Evolutionary conservation across 2,113 vertebrate genomes (phyloP), one percentile per base, ranked within the genome.

Genomic region (Cygnus buccinator): DNA sequence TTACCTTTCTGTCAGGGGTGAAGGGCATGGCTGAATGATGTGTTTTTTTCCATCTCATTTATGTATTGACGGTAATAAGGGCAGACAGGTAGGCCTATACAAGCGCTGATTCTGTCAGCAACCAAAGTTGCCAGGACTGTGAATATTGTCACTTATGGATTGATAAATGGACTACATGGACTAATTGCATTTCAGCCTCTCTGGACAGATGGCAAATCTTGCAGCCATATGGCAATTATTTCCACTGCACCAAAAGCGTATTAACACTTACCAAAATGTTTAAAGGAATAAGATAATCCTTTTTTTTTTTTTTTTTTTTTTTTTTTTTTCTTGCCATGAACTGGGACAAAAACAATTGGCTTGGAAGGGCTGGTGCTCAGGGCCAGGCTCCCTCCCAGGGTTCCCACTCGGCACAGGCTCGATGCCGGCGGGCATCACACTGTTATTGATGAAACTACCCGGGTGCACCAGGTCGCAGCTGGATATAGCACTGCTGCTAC

Each of bases 201-300:
- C 88, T 59, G 87, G 82, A 89, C 95, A 97, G 97, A 96, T 97
- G 95, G 96, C 74, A 97, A 18, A 95, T 85, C 93, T 94, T 92
- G 87, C 77, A 94, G 78, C 95, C 95, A 94, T 96, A 97, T 90
- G 96, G 91, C 84, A 82, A 97, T 96, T 94, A 95, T 90, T 97
- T 96, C 97, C 91, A 97, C 82, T 9, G 73, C 5, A 11, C 73
- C 87, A 82, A 80, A 89, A 96, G 91, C 95, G 90, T 88, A 95
- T 95, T 95, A 95, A 95, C 94, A 90, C 94, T 95, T 89, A 91
- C 52, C 74, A 91, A 91, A 95, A 97, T 80, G 84, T 95, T 96
- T 96, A 86, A 95, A 94, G 84, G 3, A 12, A 82, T 33, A 76
- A 95, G 89, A 87, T 17, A 66, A 94, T 89, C 70, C 8, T 4